A percentile compares a stretch with the other conserved stretches of the same genome.
phyloP scores from a whole-genome alignment of 2,113 vertebrate species.

The Agapornis roseicollis region DNA sequence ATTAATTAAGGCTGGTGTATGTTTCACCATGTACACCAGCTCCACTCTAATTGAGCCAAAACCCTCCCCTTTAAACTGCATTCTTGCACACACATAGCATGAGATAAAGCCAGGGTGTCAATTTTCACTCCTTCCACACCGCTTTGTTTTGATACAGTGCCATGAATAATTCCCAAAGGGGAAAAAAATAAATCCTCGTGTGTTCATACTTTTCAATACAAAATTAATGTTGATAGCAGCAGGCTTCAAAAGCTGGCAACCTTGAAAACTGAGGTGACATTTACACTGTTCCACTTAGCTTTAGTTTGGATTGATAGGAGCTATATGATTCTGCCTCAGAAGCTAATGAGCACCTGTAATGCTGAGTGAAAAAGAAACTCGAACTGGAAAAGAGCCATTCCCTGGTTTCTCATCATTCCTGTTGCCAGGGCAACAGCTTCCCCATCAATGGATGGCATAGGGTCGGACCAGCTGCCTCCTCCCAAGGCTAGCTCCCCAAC shows the following conservation, averaged over 20 bases:
- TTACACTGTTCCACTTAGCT: constrained; percentile 12
- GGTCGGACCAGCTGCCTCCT: constrained; percentile 73
- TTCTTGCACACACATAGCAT: neutral
- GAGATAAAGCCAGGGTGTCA: neutral
- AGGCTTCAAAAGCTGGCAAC: neutral
- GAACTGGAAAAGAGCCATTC: constrained; percentile 32
- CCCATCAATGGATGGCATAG: constrained; percentile 47
- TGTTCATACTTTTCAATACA: neutral
- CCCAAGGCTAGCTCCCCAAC: constrained; percentile 58
- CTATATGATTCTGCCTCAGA: constrained; percentile 23
- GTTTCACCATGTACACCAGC: neutral
- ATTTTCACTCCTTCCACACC: neutral
- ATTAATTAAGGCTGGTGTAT: neutral
- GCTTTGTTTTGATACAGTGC: neutral
- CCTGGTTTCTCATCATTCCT: constrained; percentile 51
- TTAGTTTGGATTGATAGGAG: constrained; percentile 17
- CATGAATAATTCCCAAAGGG: neutral
- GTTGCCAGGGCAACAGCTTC: constrained; percentile 74
- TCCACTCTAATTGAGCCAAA: neutral
- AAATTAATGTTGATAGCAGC: constrained; percentile 1
- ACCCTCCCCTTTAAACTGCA: neutral
- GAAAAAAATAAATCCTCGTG: neutral
- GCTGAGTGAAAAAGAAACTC: constrained; percentile 20
- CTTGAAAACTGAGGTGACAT: constrained; percentile 2
- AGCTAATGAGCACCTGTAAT: constrained; percentile 42